Evolutionary conservation across 2,113 vertebrate species (phyloP), one percentile per base, ranked within the genome.

Genomic region (Penelope pileata): DNA sequence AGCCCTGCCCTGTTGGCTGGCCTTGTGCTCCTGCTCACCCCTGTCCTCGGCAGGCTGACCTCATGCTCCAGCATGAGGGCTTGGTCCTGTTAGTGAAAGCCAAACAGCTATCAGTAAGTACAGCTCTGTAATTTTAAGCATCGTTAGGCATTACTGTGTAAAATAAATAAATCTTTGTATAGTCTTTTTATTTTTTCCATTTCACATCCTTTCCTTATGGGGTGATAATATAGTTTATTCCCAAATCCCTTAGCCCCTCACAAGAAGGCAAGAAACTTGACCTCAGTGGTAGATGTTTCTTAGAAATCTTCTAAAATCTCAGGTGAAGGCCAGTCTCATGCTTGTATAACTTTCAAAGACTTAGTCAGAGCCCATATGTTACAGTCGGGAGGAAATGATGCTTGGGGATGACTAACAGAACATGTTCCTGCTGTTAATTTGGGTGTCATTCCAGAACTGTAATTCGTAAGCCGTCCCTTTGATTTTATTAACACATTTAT

Each of bases 281-380:
- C 56, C 56, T 91, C 3, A 1, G 17, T 75, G 80, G 17, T 69
- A 89, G 83, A 45, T 90, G 62, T 91, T n/a, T 54, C 48, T 70
- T 66, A 21, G 26, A 82, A 83, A 48, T 79, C 43, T 86, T 54
- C 12, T 62, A 2, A 48, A 77, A 66, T 7, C 30, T 58, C 75
- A 54, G 79, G 87, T 91, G 59, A 90, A 96, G 68, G 66, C 40
- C 51, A 17, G 27, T 73, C 43, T 86, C 66, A 36, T 64, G 38
- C 69, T 82, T 95, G 76, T 93, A 1, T 91, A 88, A 90, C 73
- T 75, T 83, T 42, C 32, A 36, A 12, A 80, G 69, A 16, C 80
- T 96, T 90, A 96, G 89, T 95, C 93, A 94, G 83, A 88, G 80
- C 83, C 93, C 88, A 86, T 96, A 93, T 97, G 94, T 84, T 95